Evolutionary conservation across 2,888 invertebrate species (phyloP).

Genomic region (Apodemia zela): DNA sequence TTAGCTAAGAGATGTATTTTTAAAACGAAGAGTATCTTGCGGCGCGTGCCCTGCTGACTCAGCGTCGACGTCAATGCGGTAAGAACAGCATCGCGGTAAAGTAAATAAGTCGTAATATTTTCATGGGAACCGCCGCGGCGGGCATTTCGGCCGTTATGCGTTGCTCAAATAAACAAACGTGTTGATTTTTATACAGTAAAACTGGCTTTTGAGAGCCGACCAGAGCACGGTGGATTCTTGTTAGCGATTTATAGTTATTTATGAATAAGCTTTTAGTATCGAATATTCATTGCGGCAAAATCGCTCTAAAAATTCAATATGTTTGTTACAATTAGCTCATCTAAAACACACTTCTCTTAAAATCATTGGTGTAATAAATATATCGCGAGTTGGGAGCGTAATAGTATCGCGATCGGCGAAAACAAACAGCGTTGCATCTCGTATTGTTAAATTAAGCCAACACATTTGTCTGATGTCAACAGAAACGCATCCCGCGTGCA

Average conservation of each 20-base stretch:
- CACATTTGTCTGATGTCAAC: conserved; percentile 70
- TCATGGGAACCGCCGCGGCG: conserved; percentile 68
- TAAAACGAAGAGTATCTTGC: conserved; percentile 27
- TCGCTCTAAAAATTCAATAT: background rate
- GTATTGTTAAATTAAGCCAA: conserved; percentile 59
- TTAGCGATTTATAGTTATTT: conserved; percentile 1
- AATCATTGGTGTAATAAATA: conserved; percentile 9
- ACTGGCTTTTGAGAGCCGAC: conserved; percentile 47
- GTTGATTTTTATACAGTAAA: conserved; percentile 73
- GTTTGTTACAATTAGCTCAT: background rate
- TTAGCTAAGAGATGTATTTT: conserved; percentile 8
- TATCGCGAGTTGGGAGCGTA: background rate
- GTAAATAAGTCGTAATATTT: conserved; percentile 77
- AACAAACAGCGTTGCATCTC: conserved; percentile 18
- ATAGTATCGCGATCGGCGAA: conserved; percentile 11
- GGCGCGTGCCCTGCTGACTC: conserved; percentile 49
- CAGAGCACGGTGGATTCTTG: conserved; percentile 18
- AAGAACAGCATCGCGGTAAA: conserved; percentile 62
- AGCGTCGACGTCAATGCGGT: conserved; percentile 58
- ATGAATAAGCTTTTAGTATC: conserved; percentile 5
- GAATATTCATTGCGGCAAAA: background rate
- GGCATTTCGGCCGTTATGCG: conserved; percentile 62
- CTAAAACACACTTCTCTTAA: no score
- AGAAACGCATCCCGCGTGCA: conserved; percentile 54
- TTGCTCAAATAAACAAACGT: conserved; percentile 71